Conservation (phyloP, 2,113 vertebrate species). For the Dasypus novemcinctus region DNA sequence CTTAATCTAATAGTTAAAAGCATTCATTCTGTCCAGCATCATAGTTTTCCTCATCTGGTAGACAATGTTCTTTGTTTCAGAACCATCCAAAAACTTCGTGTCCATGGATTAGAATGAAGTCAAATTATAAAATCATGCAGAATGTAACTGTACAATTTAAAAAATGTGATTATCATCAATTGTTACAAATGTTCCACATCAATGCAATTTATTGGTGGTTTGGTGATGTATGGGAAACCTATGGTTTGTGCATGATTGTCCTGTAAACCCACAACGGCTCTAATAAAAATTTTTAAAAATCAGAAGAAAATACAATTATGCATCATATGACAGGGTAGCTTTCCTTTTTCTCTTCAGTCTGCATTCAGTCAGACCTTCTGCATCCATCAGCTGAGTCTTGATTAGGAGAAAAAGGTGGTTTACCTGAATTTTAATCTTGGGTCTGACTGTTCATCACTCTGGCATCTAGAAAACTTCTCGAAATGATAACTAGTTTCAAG, state of each 20-base stretch:
- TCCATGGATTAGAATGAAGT: not conserved
- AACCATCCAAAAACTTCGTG: not conserved
- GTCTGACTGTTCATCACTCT: not conserved
- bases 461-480: not conserved
- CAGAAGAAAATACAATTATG: not conserved
- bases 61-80: not conserved
- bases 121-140: not conserved
- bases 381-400: not conserved
- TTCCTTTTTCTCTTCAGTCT: not conserved
- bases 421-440: not conserved
- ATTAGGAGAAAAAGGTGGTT: not conserved
- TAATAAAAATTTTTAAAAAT: no score
- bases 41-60: not conserved
- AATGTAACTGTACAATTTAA: no score
- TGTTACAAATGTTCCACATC: no score
- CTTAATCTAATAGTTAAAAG: not conserved
- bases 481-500: not conserved
- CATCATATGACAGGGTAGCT: not conserved
- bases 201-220: no score
- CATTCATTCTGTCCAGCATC: not conserved
- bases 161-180: no score
- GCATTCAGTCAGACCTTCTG: not conserved
- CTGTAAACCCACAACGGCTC: no score
- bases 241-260: no score
- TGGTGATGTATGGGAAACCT: no score